Percentiles rank a stretch among this genome's conserved stretches.
Evolutionary conservation across 2,888 invertebrate species (phyloP).

Genomic region (Eristalis arbustorum): DNA sequence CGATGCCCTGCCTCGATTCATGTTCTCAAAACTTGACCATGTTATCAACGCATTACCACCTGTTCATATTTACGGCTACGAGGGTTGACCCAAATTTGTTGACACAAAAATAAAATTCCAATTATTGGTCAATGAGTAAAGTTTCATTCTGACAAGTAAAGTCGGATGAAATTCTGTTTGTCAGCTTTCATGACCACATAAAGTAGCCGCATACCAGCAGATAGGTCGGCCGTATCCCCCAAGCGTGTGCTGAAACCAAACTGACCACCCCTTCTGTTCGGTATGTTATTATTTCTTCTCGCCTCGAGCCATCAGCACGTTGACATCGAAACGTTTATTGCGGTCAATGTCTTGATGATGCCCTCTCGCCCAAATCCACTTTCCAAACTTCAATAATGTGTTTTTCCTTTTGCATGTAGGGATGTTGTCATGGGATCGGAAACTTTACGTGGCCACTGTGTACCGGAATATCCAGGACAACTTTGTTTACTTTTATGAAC

Average conservation of each 20-base stretch:
- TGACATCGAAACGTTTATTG: constrained; percentile 45
- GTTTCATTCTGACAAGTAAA: constrained; percentile 10
- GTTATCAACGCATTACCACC: background rate
- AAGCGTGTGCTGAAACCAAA: background rate
- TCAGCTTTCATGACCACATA: background rate
- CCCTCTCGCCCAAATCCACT: constrained; percentile 31
- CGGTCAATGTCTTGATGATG: constrained; percentile 40
- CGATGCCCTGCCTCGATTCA: background rate
- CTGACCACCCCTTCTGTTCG: background rate
- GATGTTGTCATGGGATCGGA: constrained; percentile 16
- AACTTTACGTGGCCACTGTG: constrained; percentile 25
- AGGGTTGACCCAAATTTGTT: background rate
- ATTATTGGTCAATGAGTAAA: constrained; percentile 2
- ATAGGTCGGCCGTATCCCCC: background rate
- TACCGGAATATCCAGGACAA: background rate
- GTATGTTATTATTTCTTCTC: constrained; percentile 18
- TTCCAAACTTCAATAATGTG: constrained; percentile 38
- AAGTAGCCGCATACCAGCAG: background rate
- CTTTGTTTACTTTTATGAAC: constrained; percentile 44
- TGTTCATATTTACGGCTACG: background rate
- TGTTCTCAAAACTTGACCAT: background rate
- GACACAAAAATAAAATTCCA: background rate
- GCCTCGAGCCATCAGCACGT: background rate
- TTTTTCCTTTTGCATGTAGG: constrained; percentile 22
- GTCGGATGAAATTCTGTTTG: background rate